These are phyloP conservation scores for Chamaetylas fuelleborni DNA, from an alignment of 2,113 vertebrate genomes.

Conservation along the genomic window DNA sequence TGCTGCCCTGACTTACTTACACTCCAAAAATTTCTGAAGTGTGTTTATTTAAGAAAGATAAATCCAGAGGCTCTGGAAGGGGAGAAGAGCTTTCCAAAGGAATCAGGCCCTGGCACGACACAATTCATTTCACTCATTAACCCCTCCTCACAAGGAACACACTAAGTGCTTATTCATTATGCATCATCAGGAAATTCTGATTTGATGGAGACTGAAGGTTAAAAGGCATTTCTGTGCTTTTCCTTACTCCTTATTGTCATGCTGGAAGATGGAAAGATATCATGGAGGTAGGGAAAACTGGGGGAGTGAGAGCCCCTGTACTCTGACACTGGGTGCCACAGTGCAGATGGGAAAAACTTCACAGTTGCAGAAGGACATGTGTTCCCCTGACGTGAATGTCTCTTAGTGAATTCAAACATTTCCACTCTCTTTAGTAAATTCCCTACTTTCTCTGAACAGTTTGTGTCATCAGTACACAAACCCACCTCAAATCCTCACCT, in stretches of 20 bases:
- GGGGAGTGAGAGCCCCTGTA: background rate
- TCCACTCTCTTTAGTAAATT: background rate
- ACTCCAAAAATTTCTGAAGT: constrained; percentile 51
- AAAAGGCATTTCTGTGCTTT: background rate
- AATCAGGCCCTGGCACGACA: background rate
- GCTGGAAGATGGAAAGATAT: background rate
- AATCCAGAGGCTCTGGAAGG: constrained; percentile 13
- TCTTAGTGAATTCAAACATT: background rate
- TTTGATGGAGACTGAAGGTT: background rate
- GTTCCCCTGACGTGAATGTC: accelerated
- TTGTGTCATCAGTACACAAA: background rate
- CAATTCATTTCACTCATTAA: background rate
- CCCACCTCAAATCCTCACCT: background rate
- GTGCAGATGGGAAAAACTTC: background rate
- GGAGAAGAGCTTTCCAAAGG: background rate
- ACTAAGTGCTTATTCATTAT: background rate
- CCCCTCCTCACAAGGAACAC: background rate
- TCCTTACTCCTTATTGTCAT: background rate
- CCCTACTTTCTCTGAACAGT: background rate
- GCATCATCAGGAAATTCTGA: background rate
- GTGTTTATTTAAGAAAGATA: constrained; percentile 55
- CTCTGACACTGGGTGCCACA: background rate
- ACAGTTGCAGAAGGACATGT: accelerated
- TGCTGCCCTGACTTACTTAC: constrained; percentile 44
- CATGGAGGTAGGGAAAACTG: background rate